phyloP scores from a whole-genome alignment of 2,113 vertebrate genomes.

The Piaya cayana region DNA sequence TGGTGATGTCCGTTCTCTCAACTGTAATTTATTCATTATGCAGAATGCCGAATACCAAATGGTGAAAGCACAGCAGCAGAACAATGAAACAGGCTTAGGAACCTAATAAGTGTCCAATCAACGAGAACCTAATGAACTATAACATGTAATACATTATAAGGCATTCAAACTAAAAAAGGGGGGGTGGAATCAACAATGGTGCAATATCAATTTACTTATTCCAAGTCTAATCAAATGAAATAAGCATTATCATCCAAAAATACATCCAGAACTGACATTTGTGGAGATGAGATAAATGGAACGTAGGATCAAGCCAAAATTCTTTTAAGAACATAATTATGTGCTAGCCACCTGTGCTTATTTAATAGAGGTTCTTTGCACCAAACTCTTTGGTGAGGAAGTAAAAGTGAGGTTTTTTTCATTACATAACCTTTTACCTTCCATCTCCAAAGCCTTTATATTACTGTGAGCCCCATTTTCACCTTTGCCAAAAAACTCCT shows the following conservation, averaged over 20 bases:
- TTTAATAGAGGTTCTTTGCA: neutral
- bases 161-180: conserved; percentile 9
- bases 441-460: neutral
- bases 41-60: conserved; percentile 49
- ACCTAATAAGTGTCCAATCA: conserved; percentile 36
- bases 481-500: neutral
- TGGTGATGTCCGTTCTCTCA: conserved; percentile 58
- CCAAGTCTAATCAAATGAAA: neutral
- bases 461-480: neutral
- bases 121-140: conserved; percentile 35
- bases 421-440: neutral
- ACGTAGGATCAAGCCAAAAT: neutral
- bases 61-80: conserved; percentile 54
- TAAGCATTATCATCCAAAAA: neutral
- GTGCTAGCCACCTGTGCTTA: neutral
- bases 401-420: neutral
- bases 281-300: neutral
- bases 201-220: conserved; percentile 9
- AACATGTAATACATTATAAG: conserved; percentile 38
- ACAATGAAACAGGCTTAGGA: conserved; percentile 43
- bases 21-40: conserved; percentile 72
- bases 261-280: neutral
- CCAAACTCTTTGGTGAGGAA: neutral
- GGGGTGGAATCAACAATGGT: neutral
- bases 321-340: neutral